These are phyloP conservation scores for Protula sp. DNA, from an alignment of 2,888 invertebrate genomes.

Conservation along the genomic window DNA sequence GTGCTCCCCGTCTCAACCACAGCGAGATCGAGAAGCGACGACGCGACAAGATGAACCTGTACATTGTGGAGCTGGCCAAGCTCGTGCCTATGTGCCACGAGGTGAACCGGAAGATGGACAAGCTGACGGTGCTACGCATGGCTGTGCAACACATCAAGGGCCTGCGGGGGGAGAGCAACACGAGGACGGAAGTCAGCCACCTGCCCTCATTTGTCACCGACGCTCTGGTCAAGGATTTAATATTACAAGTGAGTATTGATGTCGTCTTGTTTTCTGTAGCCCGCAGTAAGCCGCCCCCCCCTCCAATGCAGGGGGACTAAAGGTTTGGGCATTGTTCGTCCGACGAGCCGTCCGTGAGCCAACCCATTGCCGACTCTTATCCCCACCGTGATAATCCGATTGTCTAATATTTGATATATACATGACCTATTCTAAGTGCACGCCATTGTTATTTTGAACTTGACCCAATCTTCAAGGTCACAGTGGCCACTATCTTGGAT, in stretches of 20 bases:
- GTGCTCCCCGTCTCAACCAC: conserved; percentile 83
- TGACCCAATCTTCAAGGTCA: too few species aligned
- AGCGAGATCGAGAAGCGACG: conserved; percentile 93
- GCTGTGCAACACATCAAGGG: conserved; percentile 87
- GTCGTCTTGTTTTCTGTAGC: neutral
- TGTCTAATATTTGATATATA: too few species aligned
- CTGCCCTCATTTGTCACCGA: conserved; percentile 79
- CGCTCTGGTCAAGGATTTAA: conserved; percentile 77
- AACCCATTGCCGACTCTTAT: too few species aligned
- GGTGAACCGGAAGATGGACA: conserved; percentile 87
- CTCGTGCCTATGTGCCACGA: conserved; percentile 93
- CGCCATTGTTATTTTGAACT: too few species aligned
- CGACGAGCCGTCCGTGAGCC: too few species aligned
- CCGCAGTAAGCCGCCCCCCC: too few species aligned
- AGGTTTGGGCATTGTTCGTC: too few species aligned
- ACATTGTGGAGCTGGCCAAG: conserved; percentile 80
- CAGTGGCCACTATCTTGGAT: too few species aligned
- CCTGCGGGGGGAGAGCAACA: conserved; percentile 66
- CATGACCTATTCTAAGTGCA: too few species aligned
- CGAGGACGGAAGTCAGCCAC: conserved; percentile 71
- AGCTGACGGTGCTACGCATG: conserved; percentile 82
- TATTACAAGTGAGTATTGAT: conserved; percentile 62
- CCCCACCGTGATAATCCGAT: too few species aligned
- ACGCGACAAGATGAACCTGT: conserved; percentile 93
- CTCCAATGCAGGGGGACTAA: too few species aligned